These are phyloP conservation scores for Lasioglossum zephyrum DNA, from an alignment of 2,888 invertebrate species.

Conservation along the genomic window DNA sequence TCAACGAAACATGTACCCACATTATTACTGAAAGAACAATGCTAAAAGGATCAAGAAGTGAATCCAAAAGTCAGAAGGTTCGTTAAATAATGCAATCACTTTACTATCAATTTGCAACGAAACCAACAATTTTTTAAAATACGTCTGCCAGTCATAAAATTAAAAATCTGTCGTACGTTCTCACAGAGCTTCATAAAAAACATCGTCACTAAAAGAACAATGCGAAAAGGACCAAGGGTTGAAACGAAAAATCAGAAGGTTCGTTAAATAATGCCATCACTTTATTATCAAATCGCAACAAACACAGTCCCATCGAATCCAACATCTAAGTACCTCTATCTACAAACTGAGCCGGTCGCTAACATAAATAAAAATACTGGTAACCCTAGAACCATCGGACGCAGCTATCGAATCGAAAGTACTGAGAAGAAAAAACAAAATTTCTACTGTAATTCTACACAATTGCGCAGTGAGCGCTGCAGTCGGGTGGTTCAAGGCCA, in stretches of 20 bases:
- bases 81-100: constrained; percentile 28
- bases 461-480: not conserved
- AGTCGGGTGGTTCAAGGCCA: not conserved
- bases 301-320: constrained; percentile 5
- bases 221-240: not conserved
- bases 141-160: not conserved
- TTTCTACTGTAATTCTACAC: not conserved
- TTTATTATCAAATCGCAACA: constrained; percentile 42
- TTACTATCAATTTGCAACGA: no score
- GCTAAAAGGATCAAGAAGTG: not conserved
- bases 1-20: no score
- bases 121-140: no score
- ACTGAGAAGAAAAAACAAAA: not conserved
- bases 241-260: not conserved
- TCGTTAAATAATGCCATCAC: constrained; percentile 42
- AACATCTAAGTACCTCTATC: constrained; percentile 4
- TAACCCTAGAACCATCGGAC: not conserved
- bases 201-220: not conserved
- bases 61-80: not conserved
- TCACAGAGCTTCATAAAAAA: not conserved
- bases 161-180: no score
- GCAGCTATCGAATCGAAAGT: not conserved
- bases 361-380: not conserved
- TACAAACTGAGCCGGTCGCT: constrained; percentile 1
- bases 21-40: no score